Evolutionary conservation across 1,140 invertebrate species (phyloP), one percentile per base, ranked within the genome.

Genomic region (Idris sp.): DNA sequence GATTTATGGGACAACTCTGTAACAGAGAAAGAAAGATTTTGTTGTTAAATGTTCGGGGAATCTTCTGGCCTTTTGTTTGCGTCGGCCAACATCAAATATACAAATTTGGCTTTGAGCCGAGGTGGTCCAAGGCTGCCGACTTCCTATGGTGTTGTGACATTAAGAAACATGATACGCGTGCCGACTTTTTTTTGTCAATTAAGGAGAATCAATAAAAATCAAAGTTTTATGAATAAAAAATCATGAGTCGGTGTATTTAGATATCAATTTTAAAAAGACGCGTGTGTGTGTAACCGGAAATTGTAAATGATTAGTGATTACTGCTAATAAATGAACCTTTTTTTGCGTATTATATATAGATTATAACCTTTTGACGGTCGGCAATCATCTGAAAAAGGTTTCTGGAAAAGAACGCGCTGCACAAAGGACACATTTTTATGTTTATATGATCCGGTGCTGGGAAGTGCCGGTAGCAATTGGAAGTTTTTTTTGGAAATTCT

Each of bases 141-240:
- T 74, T 68, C 59, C 71, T 65, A 71, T 9, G 54, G 69, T 56
- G 64, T 69, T 64, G 30, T 61, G 54, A 67, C 71, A 73, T 58
- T 13, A 8, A 13, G 10, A 1, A 65, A 65, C 61, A 54, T 40
- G 53, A 61, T 59, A 54, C 59, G 59, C 61, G 69, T 73, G 69
- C 59, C 67, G 48, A 26, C 19, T 26, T 43, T 36, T 58, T 64
- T 16, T 58, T 26, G 9, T n/a, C 9, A 2, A 15, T 2, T 44
- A 19, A 28, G 11, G 15, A 35, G 26, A 53, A 56, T 14, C 18
- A 56, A 56, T 62, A 46, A 69, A 59, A n/a, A n/a, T n/a, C n/a
- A 46, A 2, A 0, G 28, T 16, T 61, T 54, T 46, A 46, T 16
- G 5, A 49, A 10, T 56, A 64, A 35, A 68, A 19, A 51, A 58